Percentiles rank a stretch among this genome's conserved stretches.
Evolutionary conservation across 2,888 invertebrate genomes (phyloP).

Genomic region (Eupithecia exiguata): DNA sequence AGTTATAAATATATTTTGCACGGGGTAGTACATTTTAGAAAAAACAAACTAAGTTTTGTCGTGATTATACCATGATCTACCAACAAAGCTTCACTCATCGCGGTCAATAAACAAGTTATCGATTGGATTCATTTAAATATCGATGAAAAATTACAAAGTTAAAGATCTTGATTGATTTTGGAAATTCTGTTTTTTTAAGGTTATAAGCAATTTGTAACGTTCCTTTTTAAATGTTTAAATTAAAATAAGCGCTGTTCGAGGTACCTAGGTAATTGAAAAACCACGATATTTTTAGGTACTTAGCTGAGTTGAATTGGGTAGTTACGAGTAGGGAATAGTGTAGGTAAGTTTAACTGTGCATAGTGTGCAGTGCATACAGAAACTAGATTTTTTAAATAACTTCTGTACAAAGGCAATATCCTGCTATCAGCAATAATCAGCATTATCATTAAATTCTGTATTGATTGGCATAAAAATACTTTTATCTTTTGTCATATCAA

Average conservation of each 20-base stretch:
- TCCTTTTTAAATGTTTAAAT: slow-evolving; percentile 10
- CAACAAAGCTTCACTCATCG: slow-evolving; percentile 2
- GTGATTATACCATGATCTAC: not conserved
- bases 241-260: not conserved
- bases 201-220: slow-evolving; percentile 27
- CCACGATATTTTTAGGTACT: too few species aligned
- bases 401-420: not conserved
- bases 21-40: not conserved
- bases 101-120: slow-evolving; percentile 18
- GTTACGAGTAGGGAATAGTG: not conserved
- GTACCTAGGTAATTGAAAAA: not conserved
- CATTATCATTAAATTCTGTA: not conserved
- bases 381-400: not conserved
- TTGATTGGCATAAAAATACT: not conserved
- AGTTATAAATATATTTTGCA: too few species aligned
- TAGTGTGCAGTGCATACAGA: not conserved
- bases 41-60: not conserved
- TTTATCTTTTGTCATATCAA: not conserved
- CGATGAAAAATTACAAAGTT: slow-evolving; percentile 39
- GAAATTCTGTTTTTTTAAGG: slow-evolving; percentile 26
- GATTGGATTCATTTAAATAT: slow-evolving; percentile 32
- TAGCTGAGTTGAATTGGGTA: not conserved
- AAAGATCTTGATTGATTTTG: slow-evolving; percentile 35
- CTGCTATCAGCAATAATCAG: not conserved
- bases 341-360: not conserved